phyloP scores from a whole-genome alignment of 2,797 vertebrate species.

The Mionectes olivaceus region DNA sequence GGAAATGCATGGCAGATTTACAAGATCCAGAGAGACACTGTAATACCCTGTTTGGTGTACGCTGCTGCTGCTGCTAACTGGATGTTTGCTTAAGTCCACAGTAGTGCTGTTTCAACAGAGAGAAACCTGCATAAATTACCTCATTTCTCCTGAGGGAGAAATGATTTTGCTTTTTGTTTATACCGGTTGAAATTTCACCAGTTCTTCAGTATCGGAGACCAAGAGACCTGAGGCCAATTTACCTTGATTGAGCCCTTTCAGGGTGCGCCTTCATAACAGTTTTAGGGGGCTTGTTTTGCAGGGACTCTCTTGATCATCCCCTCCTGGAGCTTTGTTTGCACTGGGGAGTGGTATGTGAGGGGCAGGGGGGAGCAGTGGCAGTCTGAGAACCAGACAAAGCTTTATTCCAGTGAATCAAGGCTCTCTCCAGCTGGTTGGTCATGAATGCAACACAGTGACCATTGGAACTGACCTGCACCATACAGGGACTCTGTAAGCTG shows the following conservation, averaged over 20 bases:
- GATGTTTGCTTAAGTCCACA: not conserved
- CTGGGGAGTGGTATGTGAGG: fast-evolving
- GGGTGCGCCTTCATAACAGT: not conserved
- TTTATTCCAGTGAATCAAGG: not conserved
- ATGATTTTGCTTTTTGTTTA: not conserved
- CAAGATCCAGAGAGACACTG: not conserved
- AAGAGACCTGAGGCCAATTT: not conserved
- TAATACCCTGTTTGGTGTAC: not conserved
- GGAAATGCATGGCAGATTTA: not conserved
- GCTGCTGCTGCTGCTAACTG: not conserved
- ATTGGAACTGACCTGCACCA: not conserved
- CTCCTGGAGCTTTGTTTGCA: not conserved
- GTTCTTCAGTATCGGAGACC: not conserved
- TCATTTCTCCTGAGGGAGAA: not conserved
- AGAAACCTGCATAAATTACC: not conserved
- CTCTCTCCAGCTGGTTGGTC: not conserved
- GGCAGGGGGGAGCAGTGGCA: not conserved
- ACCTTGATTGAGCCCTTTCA: not conserved
- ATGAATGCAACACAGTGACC: not conserved
- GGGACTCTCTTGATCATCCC: not conserved
- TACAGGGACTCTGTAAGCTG: not conserved
- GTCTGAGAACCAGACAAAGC: not conserved
- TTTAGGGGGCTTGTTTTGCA: fast-evolving
- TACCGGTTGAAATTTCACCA: not conserved
- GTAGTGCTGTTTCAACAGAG: not conserved